Base-by-base conservation (phyloP, 1,140 invertebrate species). In the Drosophila kurseongensis region DNA sequence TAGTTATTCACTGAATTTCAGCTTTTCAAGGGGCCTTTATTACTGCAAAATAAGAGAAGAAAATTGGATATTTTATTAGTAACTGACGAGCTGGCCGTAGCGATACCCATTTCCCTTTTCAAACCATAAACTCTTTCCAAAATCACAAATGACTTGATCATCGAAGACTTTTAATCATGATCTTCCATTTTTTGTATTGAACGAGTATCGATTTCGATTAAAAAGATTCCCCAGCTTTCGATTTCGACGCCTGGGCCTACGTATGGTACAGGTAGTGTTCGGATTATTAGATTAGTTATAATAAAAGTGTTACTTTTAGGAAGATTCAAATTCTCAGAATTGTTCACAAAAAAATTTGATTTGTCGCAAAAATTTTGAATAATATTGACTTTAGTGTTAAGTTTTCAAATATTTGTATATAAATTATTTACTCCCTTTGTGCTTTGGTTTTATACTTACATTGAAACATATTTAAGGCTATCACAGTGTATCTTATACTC, bases 401-500 rank as follows among this genome's bases (percentile, higher is more conserved):
- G 8, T 8, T 32, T 32, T 6, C 2, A 32, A 8, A 7, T 32
- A 32, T 6, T 32, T 32, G 1, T 7, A 7, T 32, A 32, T 32
- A 7, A 1, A 32, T 32, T 1, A 7, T 6, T 32, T 8, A 32
- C 29, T 32, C 1, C 2, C 29, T 32, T 32, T 38, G 2, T 2
- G 38, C 5, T 40, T 6, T 40, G 29, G 29, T 32, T 40, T 40
- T 0, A 36, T 52, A 91, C 91, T 91, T 80, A 92, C 91, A 89
- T 92, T 92, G 91, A 91, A 91, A 94, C 93, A 92, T 94, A 95
- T 94, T 96, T 96, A 72, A 97, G 93, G 92, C 96, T 96, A 90
- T 97, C 96, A 93, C 95, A 97, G 88, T 98, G 97, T 90, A 95
- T 97, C 95, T 99, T 99, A 94, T 99, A 99, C 93, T 99, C 98